These are phyloP conservation scores for Cryptocheilus praepositus DNA, from an alignment of 2,888 invertebrate species.

Conservation along the genomic window DNA sequence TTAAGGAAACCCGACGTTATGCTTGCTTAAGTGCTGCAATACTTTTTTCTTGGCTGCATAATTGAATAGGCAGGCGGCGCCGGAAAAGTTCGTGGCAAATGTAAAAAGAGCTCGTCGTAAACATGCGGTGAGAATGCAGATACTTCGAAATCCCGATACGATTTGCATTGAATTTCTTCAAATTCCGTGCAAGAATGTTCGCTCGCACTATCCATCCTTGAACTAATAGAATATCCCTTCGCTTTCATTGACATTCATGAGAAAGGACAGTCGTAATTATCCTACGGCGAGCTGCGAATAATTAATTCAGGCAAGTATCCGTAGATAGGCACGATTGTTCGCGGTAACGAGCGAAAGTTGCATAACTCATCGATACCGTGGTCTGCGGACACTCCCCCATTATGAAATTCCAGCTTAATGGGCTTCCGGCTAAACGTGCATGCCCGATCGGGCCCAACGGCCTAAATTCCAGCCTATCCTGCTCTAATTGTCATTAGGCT, in stretches of 20 bases:
- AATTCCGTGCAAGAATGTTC: too few relatives aligned
- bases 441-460: constrained; percentile 42
- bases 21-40: too few relatives aligned
- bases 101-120: too few relatives aligned
- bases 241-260: not conserved
- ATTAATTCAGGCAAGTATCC: constrained; percentile 38
- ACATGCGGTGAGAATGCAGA: too few relatives aligned
- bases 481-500: constrained; percentile 54
- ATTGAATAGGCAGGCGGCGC: too few relatives aligned
- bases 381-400: constrained; percentile 45
- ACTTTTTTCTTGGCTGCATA: too few relatives aligned
- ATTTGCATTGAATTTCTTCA: too few relatives aligned
- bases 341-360: constrained; percentile 49
- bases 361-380: constrained; percentile 47
- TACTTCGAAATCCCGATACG: too few relatives aligned
- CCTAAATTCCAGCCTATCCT: constrained; percentile 57
- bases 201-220: too few relatives aligned
- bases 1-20: too few relatives aligned
- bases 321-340: constrained; percentile 38
- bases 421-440: constrained; percentile 54
- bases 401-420: constrained; percentile 58
- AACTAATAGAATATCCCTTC: too few relatives aligned
- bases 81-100: too few relatives aligned
- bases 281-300: constrained; percentile 8
- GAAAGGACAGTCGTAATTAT: constrained; percentile 7